Percentiles rank a stretch among this genome's conserved stretches.
Conservation (phyloP, 2,888 invertebrate species). For the Ophion ellenae region DNA sequence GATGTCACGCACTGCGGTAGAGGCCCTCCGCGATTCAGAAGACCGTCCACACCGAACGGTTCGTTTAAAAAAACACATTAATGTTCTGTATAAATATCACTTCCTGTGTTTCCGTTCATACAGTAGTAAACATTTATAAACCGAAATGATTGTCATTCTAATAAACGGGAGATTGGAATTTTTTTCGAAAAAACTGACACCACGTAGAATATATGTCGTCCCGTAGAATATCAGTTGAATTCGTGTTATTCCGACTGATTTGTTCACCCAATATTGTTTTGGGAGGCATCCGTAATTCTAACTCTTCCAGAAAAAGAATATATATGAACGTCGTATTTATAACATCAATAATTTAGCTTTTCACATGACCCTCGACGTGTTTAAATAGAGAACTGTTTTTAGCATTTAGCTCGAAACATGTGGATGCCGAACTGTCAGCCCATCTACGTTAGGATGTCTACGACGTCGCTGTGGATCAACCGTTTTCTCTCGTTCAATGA, state of each 20-base stretch:
- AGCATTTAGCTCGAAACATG: neutral
- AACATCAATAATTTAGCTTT: neutral
- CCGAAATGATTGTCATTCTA: no score
- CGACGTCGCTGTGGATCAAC: neutral
- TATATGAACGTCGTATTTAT: neutral
- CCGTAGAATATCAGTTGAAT: neutral
- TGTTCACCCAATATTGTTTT: neutral
- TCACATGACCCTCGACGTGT: neutral
- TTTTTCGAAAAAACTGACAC: neutral
- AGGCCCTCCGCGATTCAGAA: slow-evolving; percentile 4
- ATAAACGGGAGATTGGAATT: neutral
- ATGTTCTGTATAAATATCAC: no score
- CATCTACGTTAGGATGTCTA: neutral
- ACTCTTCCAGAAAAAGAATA: neutral
- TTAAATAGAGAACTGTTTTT: neutral
- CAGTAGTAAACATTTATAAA: no score
- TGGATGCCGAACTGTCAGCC: neutral
- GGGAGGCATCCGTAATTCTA: neutral
- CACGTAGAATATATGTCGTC: neutral
- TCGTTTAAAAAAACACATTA: neutral
- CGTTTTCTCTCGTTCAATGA: neutral
- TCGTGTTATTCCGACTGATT: neutral
- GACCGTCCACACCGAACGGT: neutral
- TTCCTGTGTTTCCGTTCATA: no score
- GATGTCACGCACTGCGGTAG: slow-evolving; percentile 15